These are phyloP conservation scores for Paratilapia polleni DNA, from an alignment of 2,113 vertebrate species.

Conservation along the genomic window DNA sequence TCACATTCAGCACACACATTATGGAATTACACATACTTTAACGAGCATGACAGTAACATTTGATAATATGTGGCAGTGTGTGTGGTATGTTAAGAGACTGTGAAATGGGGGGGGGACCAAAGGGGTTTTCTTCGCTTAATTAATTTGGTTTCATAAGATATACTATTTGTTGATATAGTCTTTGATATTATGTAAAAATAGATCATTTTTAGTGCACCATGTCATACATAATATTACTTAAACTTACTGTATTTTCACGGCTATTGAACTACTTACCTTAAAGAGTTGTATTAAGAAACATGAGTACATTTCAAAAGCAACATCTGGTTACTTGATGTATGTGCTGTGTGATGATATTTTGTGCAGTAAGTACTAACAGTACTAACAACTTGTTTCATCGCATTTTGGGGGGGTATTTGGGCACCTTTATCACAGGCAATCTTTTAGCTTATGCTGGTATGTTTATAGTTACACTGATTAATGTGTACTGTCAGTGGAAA, in stretches of 20 bases:
- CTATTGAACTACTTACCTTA: not conserved
- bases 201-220: not conserved
- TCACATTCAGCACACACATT: constrained; percentile 52
- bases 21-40: constrained; percentile 67
- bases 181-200: not conserved
- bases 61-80: constrained; percentile 62
- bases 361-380: not conserved
- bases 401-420: not conserved
- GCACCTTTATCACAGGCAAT: not conserved
- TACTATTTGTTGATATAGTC: constrained; percentile 25
- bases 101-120: constrained; percentile 55
- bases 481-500: not conserved
- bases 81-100: constrained; percentile 52
- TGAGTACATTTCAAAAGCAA: not conserved
- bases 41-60: constrained; percentile 63
- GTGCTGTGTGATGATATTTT: not conserved
- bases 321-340: not conserved
- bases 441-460: not conserved
- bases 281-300: constrained; percentile 4
- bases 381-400: not conserved
- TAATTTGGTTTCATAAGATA: constrained; percentile 45
- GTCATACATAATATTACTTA: not conserved
- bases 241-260: not conserved
- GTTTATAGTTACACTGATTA: not conserved
- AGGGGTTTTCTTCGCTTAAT: constrained; percentile 53